A percentile compares a stretch with the other conserved stretches of the same genome.
Evolutionary conservation across 2,888 invertebrate genomes (phyloP).

Genomic region (Hirudinaria manillensis): DNA sequence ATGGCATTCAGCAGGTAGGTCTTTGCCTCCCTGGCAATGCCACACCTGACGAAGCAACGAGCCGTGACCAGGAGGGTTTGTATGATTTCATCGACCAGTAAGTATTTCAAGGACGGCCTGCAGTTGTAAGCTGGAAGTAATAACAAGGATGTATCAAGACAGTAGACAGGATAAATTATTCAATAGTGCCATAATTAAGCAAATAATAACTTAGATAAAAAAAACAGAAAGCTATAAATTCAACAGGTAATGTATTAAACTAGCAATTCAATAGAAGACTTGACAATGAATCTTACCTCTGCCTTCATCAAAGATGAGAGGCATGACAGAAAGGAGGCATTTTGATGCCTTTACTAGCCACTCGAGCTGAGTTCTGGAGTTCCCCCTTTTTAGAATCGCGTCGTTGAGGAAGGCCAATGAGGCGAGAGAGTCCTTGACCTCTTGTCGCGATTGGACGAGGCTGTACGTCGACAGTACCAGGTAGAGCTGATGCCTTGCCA

Average conservation of each 20-base stretch:
- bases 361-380: background rate
- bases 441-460: background rate
- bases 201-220: background rate
- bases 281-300: background rate
- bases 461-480: background rate
- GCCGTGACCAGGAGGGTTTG: background rate
- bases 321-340: background rate
- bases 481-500: background rate
- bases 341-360: background rate
- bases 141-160: background rate
- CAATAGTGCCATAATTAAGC: background rate
- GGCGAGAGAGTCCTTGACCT: background rate
- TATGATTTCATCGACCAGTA: background rate
- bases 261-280: background rate
- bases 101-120: background rate
- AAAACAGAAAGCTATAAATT: background rate
- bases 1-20: constrained; percentile 23
- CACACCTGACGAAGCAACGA: constrained; percentile 15
- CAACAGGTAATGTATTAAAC: background rate
- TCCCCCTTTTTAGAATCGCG: background rate
- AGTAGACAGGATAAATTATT: too few species aligned
- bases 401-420: background rate
- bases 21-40: constrained; percentile 21
- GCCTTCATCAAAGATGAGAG: background rate
- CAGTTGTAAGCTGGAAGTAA: background rate